A percentile compares a stretch with the other conserved stretches of the same genome.
These are phyloP conservation scores for Acromyrmex heyeri DNA, from an alignment of 1,140 invertebrate genomes.

Conservation along the genomic window DNA sequence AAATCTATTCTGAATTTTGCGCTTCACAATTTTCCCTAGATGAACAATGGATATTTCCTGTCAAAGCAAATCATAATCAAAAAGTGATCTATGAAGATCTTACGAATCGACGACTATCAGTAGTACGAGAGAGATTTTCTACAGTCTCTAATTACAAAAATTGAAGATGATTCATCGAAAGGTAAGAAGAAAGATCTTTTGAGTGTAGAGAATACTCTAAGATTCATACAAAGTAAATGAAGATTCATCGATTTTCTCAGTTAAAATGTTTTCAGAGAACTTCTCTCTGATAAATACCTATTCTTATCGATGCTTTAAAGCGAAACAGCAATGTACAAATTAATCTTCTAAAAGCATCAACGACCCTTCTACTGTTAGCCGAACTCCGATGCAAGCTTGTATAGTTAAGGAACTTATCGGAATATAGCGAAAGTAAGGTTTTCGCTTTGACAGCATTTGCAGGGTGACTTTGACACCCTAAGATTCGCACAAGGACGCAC, in stretches of 20 bases:
- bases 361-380: conserved; percentile 9
- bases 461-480: conserved; percentile 56
- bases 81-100: not conserved
- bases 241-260: not conserved
- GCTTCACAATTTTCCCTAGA: conserved; percentile 26
- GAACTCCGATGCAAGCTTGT: conserved; percentile 3
- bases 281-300: not conserved
- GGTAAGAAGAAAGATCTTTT: not conserved
- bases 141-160: not conserved
- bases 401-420: conserved; percentile 68
- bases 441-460: conserved; percentile 50
- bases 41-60: conserved; percentile 36
- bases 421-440: conserved; percentile 60
- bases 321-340: conserved; percentile 64
- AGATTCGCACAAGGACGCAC: conserved; percentile 52
- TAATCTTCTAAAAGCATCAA: conserved; percentile 74
- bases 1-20: conserved; percentile 20
- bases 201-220: not conserved
- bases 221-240: conserved; percentile 20
- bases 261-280: not conserved
- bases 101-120: not conserved
- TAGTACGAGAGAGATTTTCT: not conserved
- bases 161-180: not conserved
- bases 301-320: conserved; percentile 55
- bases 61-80: conserved; percentile 6